Evolutionary conservation across 2,888 invertebrate species (phyloP), one percentile per base, ranked within the genome.

Genomic region (Sesia bembeciformis): DNA sequence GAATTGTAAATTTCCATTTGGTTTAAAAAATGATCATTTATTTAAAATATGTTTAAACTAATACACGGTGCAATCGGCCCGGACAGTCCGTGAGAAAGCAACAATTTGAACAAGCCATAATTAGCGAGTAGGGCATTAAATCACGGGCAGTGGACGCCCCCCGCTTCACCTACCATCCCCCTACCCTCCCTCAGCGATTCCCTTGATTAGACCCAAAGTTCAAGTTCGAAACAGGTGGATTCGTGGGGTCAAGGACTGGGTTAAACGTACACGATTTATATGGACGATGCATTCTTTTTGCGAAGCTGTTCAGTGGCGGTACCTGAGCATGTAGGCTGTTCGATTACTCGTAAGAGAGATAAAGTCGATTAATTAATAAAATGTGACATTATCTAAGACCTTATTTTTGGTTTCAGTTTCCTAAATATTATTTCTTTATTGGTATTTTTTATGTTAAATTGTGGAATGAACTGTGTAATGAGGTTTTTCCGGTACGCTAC

Each of bases 41-140:
- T 23, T 23, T 23, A 23, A 23, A 23, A 23, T 23, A 23, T 23
- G 2, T 23, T 23, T 23, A 2, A 23, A 23, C 23, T 23, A 23
- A 23, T 23, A 23, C 23, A 50, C 54, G 53, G 68, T 72, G 63
- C 62, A 67, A 70, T 69, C 73, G 65, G 74, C 70, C 69, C 57
- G 54, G 55, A 56, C 62, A 64, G 69, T 67, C 80, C 84, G 84
- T 87, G 88, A 85, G 88, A 88, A 88, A 86, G 85, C 72, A 81
- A 86, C 84, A 87, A 85, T 87, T 89, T 88, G 86, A 86, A 86
- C 87, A 87, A 83, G 84, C 83, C 86, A 82, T 86, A 89, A 89
- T 89, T 88, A 89, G 86, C 82, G 78, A 81, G 80, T 70, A 75
- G 72, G 60, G 78, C 73, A 82, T 86, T 87, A 87, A 89, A 89